phyloP scores from a whole-genome alignment of 2,888 invertebrate species.

The Ditylenchus weischeri region DNA sequence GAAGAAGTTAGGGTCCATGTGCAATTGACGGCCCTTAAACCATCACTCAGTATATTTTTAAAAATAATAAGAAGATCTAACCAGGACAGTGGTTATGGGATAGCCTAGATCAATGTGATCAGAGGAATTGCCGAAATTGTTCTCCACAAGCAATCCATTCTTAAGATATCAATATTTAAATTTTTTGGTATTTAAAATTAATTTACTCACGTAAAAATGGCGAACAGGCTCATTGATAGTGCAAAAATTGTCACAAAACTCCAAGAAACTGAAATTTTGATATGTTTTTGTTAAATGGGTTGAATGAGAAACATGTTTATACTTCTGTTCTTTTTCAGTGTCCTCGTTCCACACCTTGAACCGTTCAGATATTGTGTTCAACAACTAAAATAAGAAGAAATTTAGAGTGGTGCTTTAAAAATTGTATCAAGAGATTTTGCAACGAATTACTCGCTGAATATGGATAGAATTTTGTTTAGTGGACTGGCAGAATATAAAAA shows the following conservation, averaged over 20 bases:
- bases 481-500: too few relatives aligned
- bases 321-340: conserved; percentile 34
- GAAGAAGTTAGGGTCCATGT: conserved; percentile 57
- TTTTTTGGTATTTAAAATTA: background rate
- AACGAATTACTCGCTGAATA: too few relatives aligned
- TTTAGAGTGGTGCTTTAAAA: too few relatives aligned
- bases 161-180: conserved; percentile 26
- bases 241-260: conserved; percentile 55
- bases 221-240: conserved; percentile 55
- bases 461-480: too few relatives aligned
- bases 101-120: conserved; percentile 47
- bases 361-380: conserved; percentile 47
- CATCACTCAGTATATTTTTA: too few relatives aligned
- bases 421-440: too few relatives aligned
- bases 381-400: conserved; percentile 30
- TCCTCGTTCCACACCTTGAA: conserved; percentile 38
- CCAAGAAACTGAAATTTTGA: conserved; percentile 26
- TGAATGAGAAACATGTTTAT: background rate
- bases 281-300: background rate
- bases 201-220: conserved; percentile 48
- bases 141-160: conserved; percentile 50
- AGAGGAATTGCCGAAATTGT: conserved; percentile 40
- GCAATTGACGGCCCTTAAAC: conserved; percentile 37
- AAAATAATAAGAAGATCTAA: conserved; percentile 12
- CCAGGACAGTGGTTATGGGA: conserved; percentile 55